These are phyloP conservation scores for Neogale vison DNA, from an alignment of 2,113 vertebrate genomes.

Conservation along the genomic window DNA sequence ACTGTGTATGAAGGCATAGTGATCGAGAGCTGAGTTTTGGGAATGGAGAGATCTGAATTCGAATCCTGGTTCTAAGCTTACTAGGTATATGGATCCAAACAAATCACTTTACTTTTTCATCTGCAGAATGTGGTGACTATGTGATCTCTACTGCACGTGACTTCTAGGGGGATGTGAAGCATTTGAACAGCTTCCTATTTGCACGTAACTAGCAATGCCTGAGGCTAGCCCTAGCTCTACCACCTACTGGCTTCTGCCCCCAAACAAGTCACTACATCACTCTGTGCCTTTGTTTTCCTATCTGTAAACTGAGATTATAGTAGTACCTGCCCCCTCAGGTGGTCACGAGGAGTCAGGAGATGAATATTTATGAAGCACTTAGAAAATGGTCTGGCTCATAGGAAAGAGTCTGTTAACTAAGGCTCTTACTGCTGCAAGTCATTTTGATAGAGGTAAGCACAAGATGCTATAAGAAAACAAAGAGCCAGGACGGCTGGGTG, in stretches of 20 bases:
- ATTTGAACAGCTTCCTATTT: not conserved
- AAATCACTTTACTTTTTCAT: not conserved
- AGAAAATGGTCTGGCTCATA: not conserved
- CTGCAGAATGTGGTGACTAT: not conserved
- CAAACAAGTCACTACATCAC: not conserved
- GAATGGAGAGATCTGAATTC: not conserved
- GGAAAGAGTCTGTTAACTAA: not conserved
- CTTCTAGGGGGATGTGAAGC: not conserved
- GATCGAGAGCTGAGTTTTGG: not conserved
- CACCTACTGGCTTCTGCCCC: not conserved
- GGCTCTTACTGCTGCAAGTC: not conserved
- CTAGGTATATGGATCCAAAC: not conserved
- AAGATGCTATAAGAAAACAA: not conserved
- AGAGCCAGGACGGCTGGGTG: no score
- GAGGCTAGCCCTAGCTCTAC: not conserved
- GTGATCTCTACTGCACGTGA: fast-evolving
- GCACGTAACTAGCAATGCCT: not conserved
- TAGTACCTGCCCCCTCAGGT: no score
- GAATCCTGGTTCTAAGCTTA: not conserved
- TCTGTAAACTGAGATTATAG: not conserved
- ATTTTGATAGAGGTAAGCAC: not conserved
- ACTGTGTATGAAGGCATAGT: not conserved
- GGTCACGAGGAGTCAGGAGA: not conserved
- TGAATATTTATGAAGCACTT: not conserved
- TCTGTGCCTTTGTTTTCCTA: not conserved